Evolutionary conservation across 2,797 vertebrate species (phyloP).

Genomic region (Leptoclinus maculatus): DNA sequence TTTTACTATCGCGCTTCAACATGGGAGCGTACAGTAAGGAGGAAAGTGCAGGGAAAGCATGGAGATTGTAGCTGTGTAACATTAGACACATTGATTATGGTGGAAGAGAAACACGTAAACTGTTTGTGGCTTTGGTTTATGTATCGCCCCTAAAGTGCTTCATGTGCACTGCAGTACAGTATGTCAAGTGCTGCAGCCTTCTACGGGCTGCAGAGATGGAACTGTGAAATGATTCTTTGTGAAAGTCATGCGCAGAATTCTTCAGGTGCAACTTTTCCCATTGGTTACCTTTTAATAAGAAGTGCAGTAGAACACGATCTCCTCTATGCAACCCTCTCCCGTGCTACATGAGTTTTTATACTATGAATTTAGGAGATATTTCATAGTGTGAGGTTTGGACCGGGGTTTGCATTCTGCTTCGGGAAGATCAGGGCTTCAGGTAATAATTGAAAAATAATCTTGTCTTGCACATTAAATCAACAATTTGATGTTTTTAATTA

Average conservation of each 20-base stretch:
- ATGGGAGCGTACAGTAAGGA: neutral
- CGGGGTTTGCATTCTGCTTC: neutral
- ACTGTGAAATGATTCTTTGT: neutral
- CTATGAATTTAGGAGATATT: neutral
- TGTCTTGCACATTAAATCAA: neutral
- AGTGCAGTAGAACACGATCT: neutral
- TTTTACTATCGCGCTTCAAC: conserved; percentile 24
- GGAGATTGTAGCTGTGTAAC: conserved; percentile 21
- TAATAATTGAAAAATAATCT: neutral
- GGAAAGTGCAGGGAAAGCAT: conserved; percentile 7
- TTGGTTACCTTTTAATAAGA: neutral
- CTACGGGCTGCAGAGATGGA: neutral
- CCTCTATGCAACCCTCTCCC: neutral
- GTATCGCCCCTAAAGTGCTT: neutral
- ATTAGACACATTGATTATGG: conserved; percentile 46
- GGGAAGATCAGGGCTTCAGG: neutral
- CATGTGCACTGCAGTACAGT: neutral
- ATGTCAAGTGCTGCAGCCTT: neutral
- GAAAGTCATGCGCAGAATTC: neutral
- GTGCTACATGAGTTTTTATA: neutral
- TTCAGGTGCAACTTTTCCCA: neutral
- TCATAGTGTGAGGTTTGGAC: neutral
- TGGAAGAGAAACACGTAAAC: neutral
- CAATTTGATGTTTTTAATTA: conserved; percentile 1
- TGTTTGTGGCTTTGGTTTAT: conserved; percentile 18